Conservation (phyloP, 2,888 invertebrate species). For the Urechis unicinctus region DNA sequence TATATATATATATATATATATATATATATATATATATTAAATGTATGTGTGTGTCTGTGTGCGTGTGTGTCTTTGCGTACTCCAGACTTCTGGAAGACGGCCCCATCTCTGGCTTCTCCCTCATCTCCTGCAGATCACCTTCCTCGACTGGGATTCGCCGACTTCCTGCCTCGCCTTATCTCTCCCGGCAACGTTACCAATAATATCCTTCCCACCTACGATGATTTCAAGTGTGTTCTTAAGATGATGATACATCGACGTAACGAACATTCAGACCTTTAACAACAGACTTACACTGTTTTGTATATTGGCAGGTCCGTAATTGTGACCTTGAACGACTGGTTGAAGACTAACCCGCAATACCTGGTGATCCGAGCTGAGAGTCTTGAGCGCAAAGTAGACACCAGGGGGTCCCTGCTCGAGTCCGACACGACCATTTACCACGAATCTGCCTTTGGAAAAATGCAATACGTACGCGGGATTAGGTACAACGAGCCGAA, state of each 20-base stretch:
- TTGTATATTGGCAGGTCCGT: not conserved
- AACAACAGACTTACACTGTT: no score
- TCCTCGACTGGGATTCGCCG: not conserved
- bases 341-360: not conserved
- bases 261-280: no score
- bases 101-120: no score
- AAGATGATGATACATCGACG: no score
- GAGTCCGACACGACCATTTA: not conserved
- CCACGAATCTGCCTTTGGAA: not conserved
- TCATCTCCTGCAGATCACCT: not conserved
- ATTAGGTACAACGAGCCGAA: no score
- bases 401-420: not conserved
- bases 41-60: not conserved
- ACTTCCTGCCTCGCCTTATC: not conserved
- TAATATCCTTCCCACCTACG: not conserved
- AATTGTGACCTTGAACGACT: not conserved
- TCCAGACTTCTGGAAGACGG: no score
- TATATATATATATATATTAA: not conserved
- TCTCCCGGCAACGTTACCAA: not conserved
- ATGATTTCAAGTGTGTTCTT: not conserved
- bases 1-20: not conserved
- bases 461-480: not conserved
- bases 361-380: not conserved
- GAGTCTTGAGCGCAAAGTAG: not conserved
- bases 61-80: no score